Percentiles rank a stretch among this genome's conserved stretches.
Conservation (phyloP, 2,113 vertebrate genomes). For the Tupaia tana region DNA sequence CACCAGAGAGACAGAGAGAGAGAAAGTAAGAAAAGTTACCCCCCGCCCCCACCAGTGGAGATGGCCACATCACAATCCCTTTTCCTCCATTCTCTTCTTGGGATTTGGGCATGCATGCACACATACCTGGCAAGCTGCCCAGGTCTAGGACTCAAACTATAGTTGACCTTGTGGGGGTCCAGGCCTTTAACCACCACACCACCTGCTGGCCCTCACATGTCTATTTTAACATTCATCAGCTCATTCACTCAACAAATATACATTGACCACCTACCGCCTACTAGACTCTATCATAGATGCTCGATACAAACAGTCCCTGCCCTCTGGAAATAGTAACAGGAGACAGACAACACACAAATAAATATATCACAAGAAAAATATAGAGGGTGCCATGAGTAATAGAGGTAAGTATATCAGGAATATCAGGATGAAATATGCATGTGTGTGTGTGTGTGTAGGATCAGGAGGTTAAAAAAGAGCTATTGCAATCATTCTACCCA, state of each 20-base stretch:
- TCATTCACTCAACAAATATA: constrained; percentile 1
- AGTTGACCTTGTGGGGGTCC: too few species aligned
- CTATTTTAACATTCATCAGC: not conserved
- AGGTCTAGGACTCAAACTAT: too few species aligned
- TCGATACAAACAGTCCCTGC: not conserved
- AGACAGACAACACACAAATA: not conserved
- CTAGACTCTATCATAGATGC: not conserved
- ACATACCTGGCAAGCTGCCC: too few species aligned
- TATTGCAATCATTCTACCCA: not conserved
- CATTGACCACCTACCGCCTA: not conserved
- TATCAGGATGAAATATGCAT: not conserved
- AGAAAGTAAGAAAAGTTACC: too few species aligned
- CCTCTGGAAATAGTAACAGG: not conserved
- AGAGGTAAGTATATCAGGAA: not conserved
- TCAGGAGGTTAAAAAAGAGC: not conserved
- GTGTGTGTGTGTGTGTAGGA: not conserved
- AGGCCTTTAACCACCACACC: too few species aligned
- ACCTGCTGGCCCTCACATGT: not conserved
- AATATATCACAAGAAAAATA: not conserved
- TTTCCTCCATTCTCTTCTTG: too few species aligned
- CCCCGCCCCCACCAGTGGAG: too few species aligned
- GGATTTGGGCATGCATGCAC: too few species aligned
- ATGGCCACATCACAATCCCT: too few species aligned
- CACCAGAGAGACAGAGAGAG: too few species aligned
- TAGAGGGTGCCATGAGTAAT: not conserved